Conservation (phyloP, 2,113 vertebrate genomes). For the Anolis sagrei region DNA sequence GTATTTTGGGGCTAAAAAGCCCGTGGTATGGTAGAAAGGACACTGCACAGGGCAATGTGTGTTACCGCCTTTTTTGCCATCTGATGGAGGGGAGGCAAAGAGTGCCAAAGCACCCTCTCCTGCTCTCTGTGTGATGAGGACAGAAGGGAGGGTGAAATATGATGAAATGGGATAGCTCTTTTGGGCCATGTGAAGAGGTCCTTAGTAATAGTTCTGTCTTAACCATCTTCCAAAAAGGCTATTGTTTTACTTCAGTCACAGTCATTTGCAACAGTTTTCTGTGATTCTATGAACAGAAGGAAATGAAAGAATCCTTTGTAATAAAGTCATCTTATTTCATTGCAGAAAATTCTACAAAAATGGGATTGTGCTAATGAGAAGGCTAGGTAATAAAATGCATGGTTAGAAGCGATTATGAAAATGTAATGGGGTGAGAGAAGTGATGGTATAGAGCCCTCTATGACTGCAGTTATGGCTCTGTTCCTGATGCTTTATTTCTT, state of each 20-base stretch:
- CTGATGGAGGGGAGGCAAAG: too few species aligned
- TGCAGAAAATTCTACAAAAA: slow-evolving; percentile 14
- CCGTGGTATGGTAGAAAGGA: too few species aligned
- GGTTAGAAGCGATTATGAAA: slow-evolving; percentile 54
- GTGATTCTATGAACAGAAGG: slow-evolving; percentile 17
- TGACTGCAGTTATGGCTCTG: slow-evolving; percentile 39
- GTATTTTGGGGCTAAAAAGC: too few species aligned
- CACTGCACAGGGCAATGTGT: too few species aligned
- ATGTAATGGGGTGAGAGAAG: slow-evolving; percentile 53
- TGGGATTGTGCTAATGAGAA: slow-evolving; percentile 55
- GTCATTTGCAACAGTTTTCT: background rate
- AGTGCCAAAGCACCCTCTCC: too few species aligned
- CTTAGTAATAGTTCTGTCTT: background rate
- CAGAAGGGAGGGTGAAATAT: too few species aligned
- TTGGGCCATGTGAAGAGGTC: too few species aligned
- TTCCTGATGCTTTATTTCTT: slow-evolving; percentile 51
- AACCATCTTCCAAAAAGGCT: slow-evolving; percentile 6
- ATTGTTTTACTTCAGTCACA: background rate
- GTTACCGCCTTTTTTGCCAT: too few species aligned
- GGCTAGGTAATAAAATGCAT: slow-evolving; percentile 48
- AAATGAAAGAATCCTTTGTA: slow-evolving; percentile 45
- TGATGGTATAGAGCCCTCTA: slow-evolving; percentile 38
- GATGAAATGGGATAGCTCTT: too few species aligned
- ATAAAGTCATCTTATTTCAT: slow-evolving; percentile 38
- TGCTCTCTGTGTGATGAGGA: too few species aligned